Evolutionary conservation across 23 tunicate genomes (phyloP).

Genomic region (Corella eumyota): DNA sequence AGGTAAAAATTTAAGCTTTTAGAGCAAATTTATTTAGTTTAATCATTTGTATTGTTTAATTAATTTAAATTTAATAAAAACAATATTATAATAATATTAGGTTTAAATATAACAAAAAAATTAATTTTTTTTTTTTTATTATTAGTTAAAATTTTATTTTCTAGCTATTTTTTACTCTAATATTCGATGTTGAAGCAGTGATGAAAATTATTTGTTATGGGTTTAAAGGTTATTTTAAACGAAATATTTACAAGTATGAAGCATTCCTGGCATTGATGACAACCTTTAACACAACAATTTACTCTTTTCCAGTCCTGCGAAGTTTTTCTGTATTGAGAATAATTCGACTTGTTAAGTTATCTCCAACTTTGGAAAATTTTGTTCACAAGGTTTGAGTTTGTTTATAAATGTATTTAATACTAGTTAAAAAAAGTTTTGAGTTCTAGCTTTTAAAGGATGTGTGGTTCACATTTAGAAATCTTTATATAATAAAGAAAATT

Average conservation of each 20-base stretch:
- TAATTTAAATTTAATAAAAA: not conserved
- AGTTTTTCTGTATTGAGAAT: constrained; percentile 68
- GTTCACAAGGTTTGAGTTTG: constrained; percentile 43
- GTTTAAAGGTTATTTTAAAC: constrained; percentile 35
- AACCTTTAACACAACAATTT: constrained; percentile 54
- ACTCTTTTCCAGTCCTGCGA: constrained; percentile 29
- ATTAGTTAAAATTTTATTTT: constrained; percentile 5
- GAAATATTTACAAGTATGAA: constrained; percentile 72
- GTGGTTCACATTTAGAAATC: no score
- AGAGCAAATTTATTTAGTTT: not conserved
- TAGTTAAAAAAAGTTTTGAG: no score
- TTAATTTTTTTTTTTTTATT: no score
- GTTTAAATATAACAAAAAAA: not conserved
- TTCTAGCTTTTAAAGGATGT: no score
- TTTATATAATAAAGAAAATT: no score
- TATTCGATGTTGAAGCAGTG: constrained; percentile 76
- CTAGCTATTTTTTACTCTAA: constrained; percentile 67
- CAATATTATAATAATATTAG: not conserved
- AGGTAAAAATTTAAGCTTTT: constrained; percentile 16
- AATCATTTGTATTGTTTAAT: not conserved
- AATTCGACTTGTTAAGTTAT: constrained; percentile 61
- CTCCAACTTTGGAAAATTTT: constrained; percentile 76
- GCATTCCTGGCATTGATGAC: constrained; percentile 69
- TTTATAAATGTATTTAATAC: no score
- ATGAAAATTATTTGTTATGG: constrained; percentile 75